Evolutionary conservation across 2,797 vertebrate genomes (phyloP), one percentile per base, ranked within the genome.

Genomic region (Characodon lateralis): DNA sequence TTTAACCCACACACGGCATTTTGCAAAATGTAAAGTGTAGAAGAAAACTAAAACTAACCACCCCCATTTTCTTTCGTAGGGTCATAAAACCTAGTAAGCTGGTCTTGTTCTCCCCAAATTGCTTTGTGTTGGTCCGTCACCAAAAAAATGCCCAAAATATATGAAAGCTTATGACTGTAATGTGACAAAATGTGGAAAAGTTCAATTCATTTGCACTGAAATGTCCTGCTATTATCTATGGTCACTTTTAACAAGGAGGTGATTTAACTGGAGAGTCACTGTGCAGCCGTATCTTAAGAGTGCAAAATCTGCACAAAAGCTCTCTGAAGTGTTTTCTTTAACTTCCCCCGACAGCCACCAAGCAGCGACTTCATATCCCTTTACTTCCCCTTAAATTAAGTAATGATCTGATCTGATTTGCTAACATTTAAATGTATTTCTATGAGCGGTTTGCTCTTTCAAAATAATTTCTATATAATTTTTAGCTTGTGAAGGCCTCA

Each of bases 401-500:
- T n/a, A n/a, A n/a, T n/a, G 2, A 69, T 46, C 63, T 48, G 65
- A 22, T 53, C 41, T 18, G 69, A 46, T 70, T n/a, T 65, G 22
- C 28, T 69, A 74, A 55, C 8, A 28, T 48, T 46, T 61, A 46
- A 7, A 48, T 35, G 39, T 73, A 35, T 16, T 73, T 71, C 50
- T 55, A 51, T 50, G 53, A 70, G 68, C 20, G 9, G 43, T 71
- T 76, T 48, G 31, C 5, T 80, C 71, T 65, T 73, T 20, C 76
- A 86, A 77, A 81, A 73, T 3, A 22, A 53, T 75, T 72, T 80
- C 58, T 75, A 43, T 73, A 83, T 73, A 79, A 82, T 68, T 85
- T 63, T 77, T 55, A 81, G 70, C 76, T 90, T 83, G 93, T 87
- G 95, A 95, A 89, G 95, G 94, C 94, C 94, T 95, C 94, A 87